Conservation (phyloP, 2,113 vertebrate species). For the Eurystomus gularis region DNA sequence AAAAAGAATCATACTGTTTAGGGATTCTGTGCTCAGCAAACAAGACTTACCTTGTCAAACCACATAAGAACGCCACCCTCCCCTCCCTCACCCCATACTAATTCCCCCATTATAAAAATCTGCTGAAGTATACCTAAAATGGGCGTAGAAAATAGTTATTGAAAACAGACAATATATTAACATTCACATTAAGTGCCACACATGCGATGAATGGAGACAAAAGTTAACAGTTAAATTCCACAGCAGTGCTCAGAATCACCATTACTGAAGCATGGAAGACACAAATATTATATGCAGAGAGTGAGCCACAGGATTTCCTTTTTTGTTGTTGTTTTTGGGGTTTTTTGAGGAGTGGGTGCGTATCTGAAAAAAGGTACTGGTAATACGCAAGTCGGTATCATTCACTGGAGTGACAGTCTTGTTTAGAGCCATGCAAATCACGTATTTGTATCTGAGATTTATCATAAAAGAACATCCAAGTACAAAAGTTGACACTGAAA, state of each 20-base stretch:
- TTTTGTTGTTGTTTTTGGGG: neutral
- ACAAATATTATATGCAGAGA: neutral
- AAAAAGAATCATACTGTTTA: neutral
- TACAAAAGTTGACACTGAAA: neutral
- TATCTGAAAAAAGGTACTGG: neutral
- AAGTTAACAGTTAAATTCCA: neutral
- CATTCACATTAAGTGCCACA: neutral
- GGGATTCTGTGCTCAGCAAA: neutral
- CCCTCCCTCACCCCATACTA: neutral
- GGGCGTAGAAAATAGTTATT: neutral
- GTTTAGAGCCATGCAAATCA: neutral
- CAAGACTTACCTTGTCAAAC: neutral
- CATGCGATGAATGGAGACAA: neutral
- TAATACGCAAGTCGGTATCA: neutral
- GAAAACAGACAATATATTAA: neutral
- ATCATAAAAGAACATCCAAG: neutral
- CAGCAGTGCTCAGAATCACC: neutral
- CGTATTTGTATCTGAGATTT: neutral
- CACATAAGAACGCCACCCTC: neutral
- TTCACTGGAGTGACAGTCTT: neutral
- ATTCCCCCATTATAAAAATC: neutral
- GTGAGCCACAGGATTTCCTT: neutral
- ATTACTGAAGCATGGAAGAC: neutral
- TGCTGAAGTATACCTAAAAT: neutral
- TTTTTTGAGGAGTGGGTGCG: accelerated